phyloP scores from a whole-genome alignment of 1,140 invertebrate species.

The Pentalonia nigronervosa region DNA sequence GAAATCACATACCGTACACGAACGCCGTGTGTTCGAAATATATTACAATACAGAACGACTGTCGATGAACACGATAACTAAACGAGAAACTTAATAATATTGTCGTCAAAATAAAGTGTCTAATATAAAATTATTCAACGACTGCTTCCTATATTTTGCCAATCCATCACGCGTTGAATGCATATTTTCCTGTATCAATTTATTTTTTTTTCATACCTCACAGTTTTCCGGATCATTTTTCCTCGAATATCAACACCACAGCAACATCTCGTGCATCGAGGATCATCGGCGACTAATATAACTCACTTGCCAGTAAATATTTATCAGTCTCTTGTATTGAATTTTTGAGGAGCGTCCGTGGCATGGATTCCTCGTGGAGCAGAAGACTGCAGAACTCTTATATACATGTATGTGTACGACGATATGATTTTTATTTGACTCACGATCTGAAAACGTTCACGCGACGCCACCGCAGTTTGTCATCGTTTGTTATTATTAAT shows the following conservation, averaged over 20 bases:
- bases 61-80: not conserved
- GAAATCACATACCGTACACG: not conserved
- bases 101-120: not conserved
- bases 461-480: not conserved
- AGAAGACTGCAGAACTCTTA: not conserved
- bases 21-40: not conserved
- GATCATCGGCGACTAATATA: not conserved
- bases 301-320: not conserved
- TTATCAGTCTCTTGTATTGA: not conserved
- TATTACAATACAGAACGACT: not conserved
- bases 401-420: not conserved
- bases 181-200: not conserved
- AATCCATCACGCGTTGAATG: not conserved
- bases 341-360: not conserved
- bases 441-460: not conserved
- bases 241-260: not conserved
- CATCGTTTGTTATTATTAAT: conserved; percentile 9
- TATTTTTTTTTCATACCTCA: not conserved
- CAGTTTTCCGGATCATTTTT: not conserved
- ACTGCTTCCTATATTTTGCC: too few relatives aligned
- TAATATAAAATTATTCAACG: too few relatives aligned
- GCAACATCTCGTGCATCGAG: not conserved
- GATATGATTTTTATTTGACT: not conserved
- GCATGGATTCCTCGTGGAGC: not conserved
- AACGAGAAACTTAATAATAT: not conserved